Evolutionary conservation across 1,140 invertebrate genomes (phyloP), one percentile per base, ranked within the genome.

Genomic region (Tribolium madens): DNA sequence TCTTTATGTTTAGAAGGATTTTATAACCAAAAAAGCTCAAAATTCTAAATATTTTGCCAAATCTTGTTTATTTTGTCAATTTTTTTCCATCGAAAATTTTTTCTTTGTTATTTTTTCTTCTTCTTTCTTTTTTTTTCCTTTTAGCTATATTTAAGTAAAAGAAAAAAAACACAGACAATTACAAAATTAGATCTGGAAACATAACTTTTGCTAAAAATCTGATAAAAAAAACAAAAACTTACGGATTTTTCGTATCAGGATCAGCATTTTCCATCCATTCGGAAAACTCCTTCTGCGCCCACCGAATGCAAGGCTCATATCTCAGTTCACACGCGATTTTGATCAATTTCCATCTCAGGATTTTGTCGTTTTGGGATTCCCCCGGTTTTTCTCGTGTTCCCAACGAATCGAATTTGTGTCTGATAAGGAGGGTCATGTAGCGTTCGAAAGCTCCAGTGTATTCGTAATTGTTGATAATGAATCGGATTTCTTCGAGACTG

Each of bases 361-460:
- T 73, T 53, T 81, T 83, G 7, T 83, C 81, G 57, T 83, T 83
- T 71, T 80, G 78, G 1, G 81, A 79, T 14, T 84, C 83, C n/a
- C 70, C 52, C 9, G 46, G 13, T 77, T 76, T 79, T 13, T 81
- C 79, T 9, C 14, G 73, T 1, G 80, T 80, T 15, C 81, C 81
- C 42, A 84, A 57, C 46, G 80, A 78, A 60, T 84, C 77, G 57
- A 82, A 84, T 68, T 80, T 78, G 26, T 78, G 73, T 15, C 53
- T 81, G 7, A 83, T 80, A 21, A 84, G 52, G 68, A 80, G 80
- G 9, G 82, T 69, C 12, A 84, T 77, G 36, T 82, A 84, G n/a
- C 79, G 77, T 52, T 84, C 80, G 17, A 83, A 84, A 3, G 82
- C 42, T 47, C 82, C 82, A 52, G 78, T 79, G 52, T 84, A 81